Base-by-base conservation (phyloP, 2,888 invertebrate genomes). In the Allacma fusca region DNA sequence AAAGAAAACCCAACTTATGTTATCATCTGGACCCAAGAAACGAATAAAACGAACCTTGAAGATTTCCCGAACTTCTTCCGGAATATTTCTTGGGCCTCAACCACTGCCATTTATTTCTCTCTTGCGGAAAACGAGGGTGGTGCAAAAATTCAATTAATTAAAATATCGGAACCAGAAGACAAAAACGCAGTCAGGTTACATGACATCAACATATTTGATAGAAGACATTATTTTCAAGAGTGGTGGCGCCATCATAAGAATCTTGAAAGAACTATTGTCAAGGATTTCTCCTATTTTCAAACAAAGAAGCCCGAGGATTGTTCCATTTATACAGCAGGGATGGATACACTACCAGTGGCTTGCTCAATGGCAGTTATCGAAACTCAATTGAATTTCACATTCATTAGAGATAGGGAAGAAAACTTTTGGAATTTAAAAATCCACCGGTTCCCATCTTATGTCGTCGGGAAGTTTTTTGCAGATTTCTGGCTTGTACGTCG, bases 381-480 rank as follows among this genome's bases (percentile, higher is more conserved):
- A 7, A 9, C 19, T 1, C 1, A 40, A 21, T 21, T 69, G 43
- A 69, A 69, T 44, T 24, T 69, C 1, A 69, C 43, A 16, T 12
- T 7, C 16, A 24, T 43, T 24, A 40, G 69, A 19, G 44, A 69
- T 69, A 40, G 69, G 1, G 34, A 40, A 21, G 1, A n/a, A 1
- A 34, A 69, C 23, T 13, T 1, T 13, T 21, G 24, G n/a, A 2
- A 40, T 16, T 44, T 40, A 21, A 43, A 43, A 23, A 69, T 24
- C 12, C n/a, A 43, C n/a, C n/a, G 69, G 16, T 69, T 21, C 21
- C 43, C 12, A 1, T 69, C 69, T 1, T 69, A 69, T n/a, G 28
- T 69, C 23, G 19, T 69, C 43, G 69, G 69, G 43, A 69, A 69
- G 19, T 69, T 69, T 19, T 69, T 69, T 44, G 40, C 69, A 43